phyloP scores from a whole-genome alignment of 2,888 invertebrate genomes.

The Lepidocyrtinus sp. region DNA sequence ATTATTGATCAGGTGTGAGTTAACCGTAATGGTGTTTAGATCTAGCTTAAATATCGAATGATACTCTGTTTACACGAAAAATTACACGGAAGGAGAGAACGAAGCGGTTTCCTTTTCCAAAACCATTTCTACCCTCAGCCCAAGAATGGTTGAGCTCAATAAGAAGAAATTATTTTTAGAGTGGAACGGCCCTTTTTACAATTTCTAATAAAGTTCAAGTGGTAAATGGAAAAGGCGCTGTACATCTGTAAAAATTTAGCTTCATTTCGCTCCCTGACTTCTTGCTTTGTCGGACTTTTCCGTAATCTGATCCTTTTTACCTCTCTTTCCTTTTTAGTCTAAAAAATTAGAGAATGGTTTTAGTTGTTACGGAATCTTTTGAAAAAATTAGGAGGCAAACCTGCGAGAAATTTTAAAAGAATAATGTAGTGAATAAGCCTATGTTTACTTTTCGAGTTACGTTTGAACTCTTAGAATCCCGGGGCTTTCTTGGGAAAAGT shows the following conservation, averaged over 20 bases:
- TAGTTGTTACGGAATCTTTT: neutral
- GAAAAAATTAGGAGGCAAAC: no score
- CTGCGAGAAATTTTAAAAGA: no score
- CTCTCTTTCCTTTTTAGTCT: neutral
- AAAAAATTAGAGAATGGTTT: neutral
- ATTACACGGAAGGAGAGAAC: neutral
- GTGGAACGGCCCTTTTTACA: neutral
- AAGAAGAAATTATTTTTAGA: neutral
- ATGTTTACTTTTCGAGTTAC: no score
- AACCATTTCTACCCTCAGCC: neutral
- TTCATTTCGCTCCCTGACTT: neutral
- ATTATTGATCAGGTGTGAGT: constrained; percentile 5
- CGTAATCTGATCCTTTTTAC: neutral
- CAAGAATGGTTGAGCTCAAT: neutral
- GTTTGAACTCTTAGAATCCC: no score
- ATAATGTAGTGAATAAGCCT: no score
- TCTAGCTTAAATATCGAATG: neutral
- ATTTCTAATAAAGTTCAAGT: neutral
- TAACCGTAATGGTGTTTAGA: neutral
- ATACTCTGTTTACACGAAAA: neutral
- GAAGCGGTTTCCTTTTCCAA: neutral
- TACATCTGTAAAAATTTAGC: neutral
- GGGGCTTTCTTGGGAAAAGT: no score
- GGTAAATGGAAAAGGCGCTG: neutral
- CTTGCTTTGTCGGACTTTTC: constrained; percentile 2